Evolutionary conservation across 35 echinoderm and acorn worm species (phyloP).

Genomic region (Diadema setosum): DNA sequence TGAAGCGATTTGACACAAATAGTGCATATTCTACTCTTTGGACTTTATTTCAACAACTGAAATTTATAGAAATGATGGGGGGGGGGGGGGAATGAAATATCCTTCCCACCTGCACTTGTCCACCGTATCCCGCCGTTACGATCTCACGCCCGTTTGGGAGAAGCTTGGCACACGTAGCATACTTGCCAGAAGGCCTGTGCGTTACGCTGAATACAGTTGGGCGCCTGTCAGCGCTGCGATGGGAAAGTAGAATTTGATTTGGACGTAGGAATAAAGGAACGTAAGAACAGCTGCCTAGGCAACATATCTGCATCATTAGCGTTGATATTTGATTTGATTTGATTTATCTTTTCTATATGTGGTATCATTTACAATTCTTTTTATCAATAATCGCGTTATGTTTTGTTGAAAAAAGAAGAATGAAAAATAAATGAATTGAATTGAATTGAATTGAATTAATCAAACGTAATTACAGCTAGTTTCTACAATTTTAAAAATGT

Average conservation of each 20-base stretch:
- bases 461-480: too few species aligned
- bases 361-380: not conserved
- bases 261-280: too few species aligned
- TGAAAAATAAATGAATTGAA: too few species aligned
- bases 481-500: too few species aligned
- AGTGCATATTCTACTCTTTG: too few species aligned
- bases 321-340: not conserved
- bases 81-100: too few species aligned
- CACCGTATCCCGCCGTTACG: not conserved
- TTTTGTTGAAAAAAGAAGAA: not conserved
- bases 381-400: not conserved
- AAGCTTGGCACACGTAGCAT: not conserved
- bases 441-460: too few species aligned
- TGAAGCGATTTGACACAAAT: too few species aligned
- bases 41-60: too few species aligned
- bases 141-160: not conserved
- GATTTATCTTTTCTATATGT: not conserved
- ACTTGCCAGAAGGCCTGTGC: not conserved
- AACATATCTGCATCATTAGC: not conserved
- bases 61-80: too few species aligned
- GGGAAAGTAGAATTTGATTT: not conserved
- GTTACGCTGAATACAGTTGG: not conserved
- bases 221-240: not conserved
- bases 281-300: too few species aligned
- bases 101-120: conserved; percentile 8